Evolutionary conservation across 1,140 invertebrate species (phyloP).

Genomic region (Palaemon carinicauda): DNA sequence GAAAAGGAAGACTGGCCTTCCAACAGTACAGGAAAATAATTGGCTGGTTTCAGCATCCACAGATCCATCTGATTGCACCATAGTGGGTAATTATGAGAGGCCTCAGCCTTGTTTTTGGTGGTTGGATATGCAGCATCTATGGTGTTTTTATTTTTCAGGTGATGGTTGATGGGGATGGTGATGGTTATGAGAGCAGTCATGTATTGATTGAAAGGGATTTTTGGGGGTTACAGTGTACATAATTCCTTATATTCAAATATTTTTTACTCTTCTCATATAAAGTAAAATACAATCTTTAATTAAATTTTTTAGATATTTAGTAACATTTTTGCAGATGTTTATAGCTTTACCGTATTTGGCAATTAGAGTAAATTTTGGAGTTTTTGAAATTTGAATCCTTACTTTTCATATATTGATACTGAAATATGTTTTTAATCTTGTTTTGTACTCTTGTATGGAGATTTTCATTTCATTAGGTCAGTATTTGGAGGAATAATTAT

Average conservation of each 20-base stretch:
- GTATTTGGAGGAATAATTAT: too few species aligned
- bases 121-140: conserved; percentile 12
- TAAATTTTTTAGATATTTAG: background rate
- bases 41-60: conserved; percentile 23
- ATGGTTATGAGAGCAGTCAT: background rate
- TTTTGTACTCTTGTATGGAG: too few species aligned
- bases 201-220: background rate
- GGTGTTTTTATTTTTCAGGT: conserved; percentile 10
- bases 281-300: background rate
- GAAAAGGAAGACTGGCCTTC: conserved; percentile 46
- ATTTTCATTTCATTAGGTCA: too few species aligned
- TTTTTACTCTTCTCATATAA: background rate
- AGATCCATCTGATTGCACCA: conserved; percentile 43
- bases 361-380: too few species aligned
- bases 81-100: conserved; percentile 52
- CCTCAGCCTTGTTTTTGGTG: conserved; percentile 38
- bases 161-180: conserved; percentile 13
- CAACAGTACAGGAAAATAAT: conserved; percentile 52
- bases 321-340: too few species aligned
- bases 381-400: too few species aligned
- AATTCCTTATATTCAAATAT: background rate
- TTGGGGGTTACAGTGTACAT: background rate
- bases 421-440: too few species aligned
- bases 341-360: too few species aligned
- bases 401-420: too few species aligned